Evolutionary conservation across 2,797 vertebrate genomes (phyloP), one percentile per base, ranked within the genome.

Genomic region (Tenualosa ilisha): DNA sequence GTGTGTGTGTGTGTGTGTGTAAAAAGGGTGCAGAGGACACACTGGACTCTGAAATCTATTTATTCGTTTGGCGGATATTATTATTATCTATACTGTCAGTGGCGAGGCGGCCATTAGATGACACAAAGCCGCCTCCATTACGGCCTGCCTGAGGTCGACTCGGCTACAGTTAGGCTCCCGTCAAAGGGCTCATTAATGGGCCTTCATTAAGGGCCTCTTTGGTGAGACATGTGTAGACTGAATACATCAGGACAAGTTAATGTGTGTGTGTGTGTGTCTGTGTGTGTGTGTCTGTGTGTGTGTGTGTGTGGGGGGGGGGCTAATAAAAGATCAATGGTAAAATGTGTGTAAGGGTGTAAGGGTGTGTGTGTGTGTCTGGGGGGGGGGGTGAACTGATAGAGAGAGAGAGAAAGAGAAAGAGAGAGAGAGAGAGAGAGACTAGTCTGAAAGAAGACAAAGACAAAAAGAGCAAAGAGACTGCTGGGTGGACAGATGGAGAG

Each of bases 351-450:
- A 24, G 26, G 3, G 63, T 0, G 61, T 2, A 12, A 9, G 65
- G 9, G 65, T 15, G n/a, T 3, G 24, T 11, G 1, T 31, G n/a
- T 3, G 9, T 11, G 5, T 7, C 8, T 50, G 49, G 9, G 49
- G 9, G 49, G 9, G 49, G 9, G 6, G 40, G 68, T 1, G 11
- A 72, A 31, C 40, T n/a, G 5, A 40, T 12, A 72, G 68, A 72
- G 31, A 37, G 31, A 72, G 68, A 37, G 68, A 72, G 68, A 17
- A 3, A 72, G 26, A 37, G 68, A 40, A 31, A 40, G 65, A 40
- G 65, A 72, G 63, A 68, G 63, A 56, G 54, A 56, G 63, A 31
- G n/a, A 31, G 26, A 72, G 81, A 85, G 90, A 61, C 53, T 20
- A 54, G 53, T 54, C 53, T 54, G 53, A 54, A 54, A 54, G 3